Conservation (phyloP, 2,797 vertebrate species). For the Podarcis siculus region DNA sequence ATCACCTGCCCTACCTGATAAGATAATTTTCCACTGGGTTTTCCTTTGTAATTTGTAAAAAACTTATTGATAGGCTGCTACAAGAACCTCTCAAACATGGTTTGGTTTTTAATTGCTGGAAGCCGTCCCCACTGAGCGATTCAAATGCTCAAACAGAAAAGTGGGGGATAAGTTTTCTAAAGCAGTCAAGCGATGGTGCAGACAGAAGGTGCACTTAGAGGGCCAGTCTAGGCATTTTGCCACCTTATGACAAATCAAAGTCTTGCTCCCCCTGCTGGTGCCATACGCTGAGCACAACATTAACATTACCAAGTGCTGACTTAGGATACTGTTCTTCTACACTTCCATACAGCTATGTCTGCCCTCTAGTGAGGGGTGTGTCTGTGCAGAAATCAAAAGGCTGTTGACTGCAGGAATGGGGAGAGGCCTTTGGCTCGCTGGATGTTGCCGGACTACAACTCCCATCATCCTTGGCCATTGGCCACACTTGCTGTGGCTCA, state of each 20-base stretch:
- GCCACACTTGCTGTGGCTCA: too few relatives aligned
- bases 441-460: too few relatives aligned
- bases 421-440: too few relatives aligned
- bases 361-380: background rate
- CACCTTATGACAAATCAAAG: background rate
- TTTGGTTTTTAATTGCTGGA: background rate
- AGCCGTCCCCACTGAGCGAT: background rate
- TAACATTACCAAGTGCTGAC: background rate
- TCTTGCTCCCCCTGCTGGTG: background rate
- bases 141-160: background rate
- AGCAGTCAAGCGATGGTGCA: too few relatives aligned
- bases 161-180: background rate
- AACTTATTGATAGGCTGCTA: slow-evolving; percentile 66
- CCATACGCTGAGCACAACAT: background rate
- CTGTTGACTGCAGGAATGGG: background rate
- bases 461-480: too few relatives aligned
- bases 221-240: background rate
- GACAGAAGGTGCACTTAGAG: background rate
- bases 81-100: slow-evolving; percentile 59
- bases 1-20: slow-evolving; percentile 61
- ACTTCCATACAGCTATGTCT: background rate
- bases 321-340: background rate
- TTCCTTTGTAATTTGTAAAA: slow-evolving; percentile 5
- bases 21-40: slow-evolving; percentile 54
- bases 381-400: background rate